These are phyloP conservation scores for Crenichthys baileyi DNA, from an alignment of 2,797 vertebrate genomes.

Conservation along the genomic window DNA sequence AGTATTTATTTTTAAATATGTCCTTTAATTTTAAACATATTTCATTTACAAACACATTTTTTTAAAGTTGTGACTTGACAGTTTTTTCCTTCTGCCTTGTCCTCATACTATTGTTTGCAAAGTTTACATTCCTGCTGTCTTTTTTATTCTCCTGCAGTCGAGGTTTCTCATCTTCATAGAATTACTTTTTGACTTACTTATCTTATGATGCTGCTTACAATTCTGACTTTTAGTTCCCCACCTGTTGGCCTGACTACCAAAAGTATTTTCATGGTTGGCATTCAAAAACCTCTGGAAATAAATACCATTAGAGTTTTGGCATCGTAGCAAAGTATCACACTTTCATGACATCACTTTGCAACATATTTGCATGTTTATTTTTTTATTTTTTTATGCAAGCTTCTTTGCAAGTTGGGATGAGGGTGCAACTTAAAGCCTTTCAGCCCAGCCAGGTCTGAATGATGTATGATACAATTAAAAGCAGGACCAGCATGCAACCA, in stretches of 20 bases:
- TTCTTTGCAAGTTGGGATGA: background rate
- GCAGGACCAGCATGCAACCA: constrained; percentile 10
- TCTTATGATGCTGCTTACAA: background rate
- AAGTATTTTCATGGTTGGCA: background rate
- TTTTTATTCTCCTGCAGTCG: too few relatives aligned
- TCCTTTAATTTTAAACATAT: too few relatives aligned
- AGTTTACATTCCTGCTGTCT: too few relatives aligned
- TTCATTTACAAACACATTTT: too few relatives aligned
- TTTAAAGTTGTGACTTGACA: too few relatives aligned
- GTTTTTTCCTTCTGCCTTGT: background rate
- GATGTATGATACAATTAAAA: constrained; percentile 55
- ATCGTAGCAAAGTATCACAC: background rate
- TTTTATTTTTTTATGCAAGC: background rate
- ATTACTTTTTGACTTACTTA: background rate
- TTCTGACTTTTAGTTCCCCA: background rate
- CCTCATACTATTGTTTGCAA: too few relatives aligned
- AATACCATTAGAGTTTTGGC: background rate
- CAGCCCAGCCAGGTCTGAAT: constrained; percentile 30
- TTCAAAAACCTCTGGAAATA: background rate
- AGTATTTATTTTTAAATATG: too few relatives aligned
- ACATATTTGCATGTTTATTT: background rate
- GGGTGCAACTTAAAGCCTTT: constrained; percentile 11
- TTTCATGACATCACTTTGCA: background rate
- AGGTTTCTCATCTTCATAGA: background rate
- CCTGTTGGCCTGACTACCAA: background rate